Evolutionary conservation across 2,888 invertebrate species (phyloP), one percentile per base, ranked within the genome.

Genomic region (Tenodera sinensis): DNA sequence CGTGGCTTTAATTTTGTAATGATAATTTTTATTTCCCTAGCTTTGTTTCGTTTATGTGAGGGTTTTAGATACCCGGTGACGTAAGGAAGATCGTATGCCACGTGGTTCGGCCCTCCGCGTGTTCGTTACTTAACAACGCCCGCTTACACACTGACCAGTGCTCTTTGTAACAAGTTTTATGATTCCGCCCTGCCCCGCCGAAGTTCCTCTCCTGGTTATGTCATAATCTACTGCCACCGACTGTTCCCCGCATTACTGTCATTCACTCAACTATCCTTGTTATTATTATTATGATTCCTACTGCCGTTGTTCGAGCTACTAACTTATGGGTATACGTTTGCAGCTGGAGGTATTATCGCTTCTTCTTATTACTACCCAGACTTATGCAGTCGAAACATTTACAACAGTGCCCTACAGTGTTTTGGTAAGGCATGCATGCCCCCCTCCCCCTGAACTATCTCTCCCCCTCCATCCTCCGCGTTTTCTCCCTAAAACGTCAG

Each of bases 381-480:
- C 54, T 71, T 71, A 71, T 71, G 54, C 54, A 71, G 54, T 71
- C 20, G 54, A 71, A 71, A 71, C 54, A 71, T 71, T 71, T 71
- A 71, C 54, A 71, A 71, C 54, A 71, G 54, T 71, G 54, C 54
- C 54, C 54, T 20, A 71, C 54, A 71, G 54, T 71, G 54, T 71
- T 71, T 71, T 71, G 54, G 54, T 71, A 71, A 71, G 54, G 54
- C 54, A 71, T 71, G 54, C 90, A 71, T 71, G 54, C 90, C 90
- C 91, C 90, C 89, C 88, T 89, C 90, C 90, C 92, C 92, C 91
- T 91, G 92, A 91, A 89, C 91, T 89, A 91, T 88, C 89, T 88
- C 89, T 88, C 84, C 89, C 90, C 85, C 92, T 92, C 92, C 93
- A 92, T 92, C 88, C 42, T 81, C 84, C 89, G 84, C 71, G n/a